Evolutionary conservation across 2,888 invertebrate species (phyloP), one percentile per base, ranked within the genome.

Genomic region (Sinhomidia bicolor): DNA sequence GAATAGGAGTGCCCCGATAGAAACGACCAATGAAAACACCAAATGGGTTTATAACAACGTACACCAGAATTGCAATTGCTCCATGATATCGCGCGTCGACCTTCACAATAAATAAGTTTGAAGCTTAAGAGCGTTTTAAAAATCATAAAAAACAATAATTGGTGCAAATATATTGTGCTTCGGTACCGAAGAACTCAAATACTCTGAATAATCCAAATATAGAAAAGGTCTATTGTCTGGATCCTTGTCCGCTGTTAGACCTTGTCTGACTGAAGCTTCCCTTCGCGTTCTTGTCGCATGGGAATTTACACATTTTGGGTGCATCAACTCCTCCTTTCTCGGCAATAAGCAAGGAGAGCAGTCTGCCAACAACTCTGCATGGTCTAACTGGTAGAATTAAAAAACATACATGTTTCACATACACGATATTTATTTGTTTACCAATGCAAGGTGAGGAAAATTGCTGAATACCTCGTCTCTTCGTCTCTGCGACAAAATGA

Each of bases 171-270:
- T 41, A 41, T 41, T 10, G 41, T n/a, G n/a, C n/a, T 51, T 57
- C 5, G 6, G 3, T 68, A 82, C 81, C 7, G 65, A 26, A 12
- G 68, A 20, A 23, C 26, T 23, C 9, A 82, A 26, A 17, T 17
- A 82, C n/a, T 82, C 81, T 0, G 81, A 41, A 47, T 80, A 80
- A 44, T 80, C 80, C 2, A 71, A 10, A 7, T 71, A 10, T n/a
- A 71, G 36, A 12, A 12, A 51, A 7, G n/a, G 65, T 29, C 29
- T 1, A 26, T 9, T n/a, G n/a, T n/a, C n/a, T n/a, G n/a, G n/a
- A 14, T n/a, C n/a, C n/a, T n/a, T n/a, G n/a, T n/a, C n/a, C n/a
- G n/a, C n/a, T n/a, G n/a, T n/a, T n/a, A n/a, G n/a, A 60, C 6
- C 14, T 62, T 62, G 9, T 26, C 26, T n/a, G 57, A 12, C 14